These are phyloP conservation scores for Stegophylla sp. DNA, from an alignment of 2,888 invertebrate species.

Conservation along the genomic window DNA sequence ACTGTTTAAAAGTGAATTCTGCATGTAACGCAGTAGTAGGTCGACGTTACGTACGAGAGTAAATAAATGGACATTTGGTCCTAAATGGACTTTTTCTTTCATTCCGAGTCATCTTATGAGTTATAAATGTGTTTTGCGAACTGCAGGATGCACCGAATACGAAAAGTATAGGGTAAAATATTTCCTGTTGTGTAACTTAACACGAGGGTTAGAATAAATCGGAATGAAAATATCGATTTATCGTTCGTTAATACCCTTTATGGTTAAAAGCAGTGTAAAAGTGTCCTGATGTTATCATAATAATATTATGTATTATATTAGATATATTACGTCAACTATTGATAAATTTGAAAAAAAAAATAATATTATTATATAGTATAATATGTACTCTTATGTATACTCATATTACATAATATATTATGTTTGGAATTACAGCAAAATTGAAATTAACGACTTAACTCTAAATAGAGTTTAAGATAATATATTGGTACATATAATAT, in stretches of 20 bases:
- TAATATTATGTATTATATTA: too few species aligned
- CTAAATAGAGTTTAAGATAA: too few species aligned
- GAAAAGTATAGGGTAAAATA: constrained; percentile 13
- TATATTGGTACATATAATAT: too few species aligned
- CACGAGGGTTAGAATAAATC: neutral
- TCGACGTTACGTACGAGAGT: constrained; percentile 47
- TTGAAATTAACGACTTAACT: too few species aligned
- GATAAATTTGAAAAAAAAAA: too few species aligned
- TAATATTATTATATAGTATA: too few species aligned
- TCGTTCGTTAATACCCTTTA: constrained; percentile 38
- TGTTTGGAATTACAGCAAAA: too few species aligned
- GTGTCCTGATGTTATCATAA: constrained; percentile 32
- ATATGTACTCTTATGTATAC: too few species aligned
- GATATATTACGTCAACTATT: too few species aligned
- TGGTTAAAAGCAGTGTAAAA: constrained; percentile 4
- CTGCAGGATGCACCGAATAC: neutral
- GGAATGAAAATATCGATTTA: constrained; percentile 46
- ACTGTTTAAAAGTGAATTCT: constrained; percentile 35
- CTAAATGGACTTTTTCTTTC: constrained; percentile 57
- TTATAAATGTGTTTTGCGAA: constrained; percentile 34
- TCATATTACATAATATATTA: too few species aligned
- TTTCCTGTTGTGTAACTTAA: constrained; percentile 54
- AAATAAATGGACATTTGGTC: constrained; percentile 32
- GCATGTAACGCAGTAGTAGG: constrained; percentile 31
- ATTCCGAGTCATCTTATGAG: constrained; percentile 16